Evolutionary conservation across 2,113 vertebrate species (phyloP), one percentile per base, ranked within the genome.

Genomic region (Seriola quinqueradiata): DNA sequence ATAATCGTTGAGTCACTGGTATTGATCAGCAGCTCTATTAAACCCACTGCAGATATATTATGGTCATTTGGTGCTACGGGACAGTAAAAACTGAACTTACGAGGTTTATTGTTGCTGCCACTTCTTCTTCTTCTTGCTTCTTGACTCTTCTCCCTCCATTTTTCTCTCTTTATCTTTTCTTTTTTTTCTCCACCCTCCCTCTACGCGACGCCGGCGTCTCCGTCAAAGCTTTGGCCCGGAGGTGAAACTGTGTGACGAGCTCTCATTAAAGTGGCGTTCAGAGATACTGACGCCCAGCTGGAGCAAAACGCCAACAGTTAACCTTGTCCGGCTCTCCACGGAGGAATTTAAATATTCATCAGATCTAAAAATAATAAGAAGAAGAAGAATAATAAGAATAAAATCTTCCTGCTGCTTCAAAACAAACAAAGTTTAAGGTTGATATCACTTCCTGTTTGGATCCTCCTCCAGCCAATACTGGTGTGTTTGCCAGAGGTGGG

Each of bases 11-110:
- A 85, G 79, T 87, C 77, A 38, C 69, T 60, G 58, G 8, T 79
- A 84, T 85, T 70, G 84, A 91, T 83, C 63, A 86, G 66, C 50
- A 52, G 17, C 73, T 70, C 71, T n/a, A 52, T 86, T 84, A 85
- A 78, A 73, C 54, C 61, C n/a, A 4, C 40, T 77, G 63, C 77
- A 65, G 73, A 87, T 83, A 32, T 79, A 79, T 83, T 66, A 82
- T 19, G 48, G 75, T 65, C 57, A 63, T 72, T 82, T 28, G 38
- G 68, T 44, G 69, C 52, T 40, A 17, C 5, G 68, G 73, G 75
- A 77, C 64, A 9, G 50, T 82, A 55, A 60, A 68, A 77, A 46
- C 25, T 25, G 17, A 57, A 36, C 75, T 82, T 61, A 13, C 1
- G 42, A 52, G 68, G 36, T 77, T 87, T 54, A 32, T 28, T 28